Conservation (phyloP, 2,888 invertebrate species). For the Caprella mutica region DNA sequence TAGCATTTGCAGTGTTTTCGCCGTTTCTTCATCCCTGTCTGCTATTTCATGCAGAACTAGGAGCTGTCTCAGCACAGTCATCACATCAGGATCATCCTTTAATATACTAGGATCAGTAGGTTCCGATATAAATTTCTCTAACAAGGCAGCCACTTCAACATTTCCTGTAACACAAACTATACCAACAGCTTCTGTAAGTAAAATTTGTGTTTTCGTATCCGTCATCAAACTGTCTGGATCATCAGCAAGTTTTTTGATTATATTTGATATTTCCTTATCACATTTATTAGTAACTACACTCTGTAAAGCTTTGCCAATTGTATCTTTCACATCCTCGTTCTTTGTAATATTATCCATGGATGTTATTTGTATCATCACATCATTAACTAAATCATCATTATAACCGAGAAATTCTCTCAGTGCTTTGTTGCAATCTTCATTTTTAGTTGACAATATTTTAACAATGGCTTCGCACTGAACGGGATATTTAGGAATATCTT, state of each 20-base stretch:
- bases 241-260: conserved; percentile 18
- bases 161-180: conserved; percentile 31
- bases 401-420: conserved; percentile 18
- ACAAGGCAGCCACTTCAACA: conserved; percentile 27
- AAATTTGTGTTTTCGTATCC: conserved; percentile 21
- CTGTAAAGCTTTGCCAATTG: conserved; percentile 17
- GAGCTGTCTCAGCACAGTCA: conserved; percentile 28
- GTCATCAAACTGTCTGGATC: conserved; percentile 28
- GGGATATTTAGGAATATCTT: conserved; percentile 7
- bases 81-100: conserved; percentile 24
- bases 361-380: conserved; percentile 11
- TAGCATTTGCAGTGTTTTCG: conserved; percentile 21
- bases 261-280: conserved; percentile 27
- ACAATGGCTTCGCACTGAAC: conserved; percentile 16
- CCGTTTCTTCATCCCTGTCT: conserved; percentile 23
- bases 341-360: conserved; percentile 17
- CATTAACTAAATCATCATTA: conserved; percentile 18
- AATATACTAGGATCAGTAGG: conserved; percentile 28
- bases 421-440: conserved; percentile 4
- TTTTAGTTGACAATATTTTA: conserved; percentile 8
- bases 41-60: conserved; percentile 27
- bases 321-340: conserved; percentile 24
- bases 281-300: conserved; percentile 19
- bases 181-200: conserved; percentile 31
- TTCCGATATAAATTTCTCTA: conserved; percentile 31